These are phyloP conservation scores for Leucozona laternaria DNA, from an alignment of 2,888 invertebrate genomes.

Conservation along the genomic window DNA sequence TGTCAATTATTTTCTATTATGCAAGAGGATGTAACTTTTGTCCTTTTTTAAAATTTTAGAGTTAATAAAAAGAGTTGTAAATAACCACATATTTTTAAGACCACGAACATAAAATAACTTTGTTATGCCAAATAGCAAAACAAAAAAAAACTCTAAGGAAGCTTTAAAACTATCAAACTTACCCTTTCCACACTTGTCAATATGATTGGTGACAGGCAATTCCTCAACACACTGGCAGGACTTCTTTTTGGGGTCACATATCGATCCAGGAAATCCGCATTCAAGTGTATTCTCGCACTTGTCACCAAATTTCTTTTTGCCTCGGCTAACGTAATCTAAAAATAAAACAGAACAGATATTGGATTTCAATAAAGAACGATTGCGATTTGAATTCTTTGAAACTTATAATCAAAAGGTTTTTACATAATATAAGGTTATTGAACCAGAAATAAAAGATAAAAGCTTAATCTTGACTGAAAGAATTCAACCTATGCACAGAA, in stretches of 20 bases:
- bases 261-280: slow-evolving; percentile 90
- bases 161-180: slow-evolving; percentile 78
- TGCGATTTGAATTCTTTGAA: not conserved
- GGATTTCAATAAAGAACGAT: not conserved
- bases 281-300: slow-evolving; percentile 88
- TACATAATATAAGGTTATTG: not conserved
- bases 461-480: slow-evolving; percentile 8
- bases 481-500: not conserved
- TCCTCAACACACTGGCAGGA: slow-evolving; percentile 90
- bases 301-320: slow-evolving; percentile 90
- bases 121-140: not conserved
- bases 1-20: too few relatives aligned
- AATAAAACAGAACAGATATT: slow-evolving; percentile 35
- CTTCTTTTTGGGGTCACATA: slow-evolving; percentile 88
- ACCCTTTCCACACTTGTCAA: slow-evolving; percentile 94
- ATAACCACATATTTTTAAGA: not conserved
- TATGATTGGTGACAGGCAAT: slow-evolving; percentile 90
- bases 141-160: not conserved
- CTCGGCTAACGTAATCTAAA: slow-evolving; percentile 85
- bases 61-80: too few relatives aligned
- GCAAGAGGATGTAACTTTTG: too few relatives aligned
- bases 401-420: not conserved
- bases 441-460: not conserved
- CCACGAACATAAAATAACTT: not conserved
- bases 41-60: too few relatives aligned